Percentiles rank a stretch among this genome's conserved stretches.
These are phyloP conservation scores for Epinephelus moara DNA, from an alignment of 2,113 vertebrate genomes.

Conservation along the genomic window DNA sequence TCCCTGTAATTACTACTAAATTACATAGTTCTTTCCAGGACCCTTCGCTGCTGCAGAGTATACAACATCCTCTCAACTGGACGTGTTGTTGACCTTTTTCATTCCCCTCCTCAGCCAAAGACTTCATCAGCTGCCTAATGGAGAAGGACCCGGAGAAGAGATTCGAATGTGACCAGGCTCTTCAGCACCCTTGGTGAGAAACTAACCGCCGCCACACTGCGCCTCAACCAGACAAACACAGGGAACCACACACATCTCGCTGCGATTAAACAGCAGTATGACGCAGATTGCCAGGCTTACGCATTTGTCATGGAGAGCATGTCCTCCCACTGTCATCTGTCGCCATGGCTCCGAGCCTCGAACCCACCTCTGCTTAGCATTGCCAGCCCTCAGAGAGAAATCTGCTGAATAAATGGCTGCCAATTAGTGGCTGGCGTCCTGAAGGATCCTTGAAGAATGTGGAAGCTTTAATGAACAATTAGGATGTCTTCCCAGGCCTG, in stretches of 20 bases:
- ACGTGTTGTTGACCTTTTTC: conserved; percentile 51
- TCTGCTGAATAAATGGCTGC: conserved; percentile 74
- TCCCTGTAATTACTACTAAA: neutral
- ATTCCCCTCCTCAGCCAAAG: conserved; percentile 88
- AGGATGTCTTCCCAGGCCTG: conserved; percentile 66
- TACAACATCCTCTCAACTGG: conserved; percentile 17
- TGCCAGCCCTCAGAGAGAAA: conserved; percentile 56
- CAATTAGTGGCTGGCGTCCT: conserved; percentile 75
- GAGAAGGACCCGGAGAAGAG: conserved; percentile 98
- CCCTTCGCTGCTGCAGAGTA: neutral
- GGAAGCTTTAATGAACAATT: conserved; percentile 76
- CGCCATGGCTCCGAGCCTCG: conserved; percentile 68
- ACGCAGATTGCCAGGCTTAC: conserved; percentile 69
- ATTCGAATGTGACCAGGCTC: conserved; percentile 96
- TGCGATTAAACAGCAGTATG: conserved; percentile 64
- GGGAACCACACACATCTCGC: conserved; percentile 35
- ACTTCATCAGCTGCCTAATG: conserved; percentile 97
- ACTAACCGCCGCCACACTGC: conserved; percentile 8
- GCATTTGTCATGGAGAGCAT: conserved; percentile 65
- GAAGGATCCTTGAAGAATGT: conserved; percentile 75
- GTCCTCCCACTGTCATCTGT: conserved; percentile 80
- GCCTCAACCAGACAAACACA: conserved; percentile 46
- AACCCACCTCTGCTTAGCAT: conserved; percentile 58
- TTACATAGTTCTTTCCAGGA: neutral
- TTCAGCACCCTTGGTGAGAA: conserved; percentile 96